phyloP scores from a whole-genome alignment of 2,113 vertebrate species.

The Pao palembangensis region DNA sequence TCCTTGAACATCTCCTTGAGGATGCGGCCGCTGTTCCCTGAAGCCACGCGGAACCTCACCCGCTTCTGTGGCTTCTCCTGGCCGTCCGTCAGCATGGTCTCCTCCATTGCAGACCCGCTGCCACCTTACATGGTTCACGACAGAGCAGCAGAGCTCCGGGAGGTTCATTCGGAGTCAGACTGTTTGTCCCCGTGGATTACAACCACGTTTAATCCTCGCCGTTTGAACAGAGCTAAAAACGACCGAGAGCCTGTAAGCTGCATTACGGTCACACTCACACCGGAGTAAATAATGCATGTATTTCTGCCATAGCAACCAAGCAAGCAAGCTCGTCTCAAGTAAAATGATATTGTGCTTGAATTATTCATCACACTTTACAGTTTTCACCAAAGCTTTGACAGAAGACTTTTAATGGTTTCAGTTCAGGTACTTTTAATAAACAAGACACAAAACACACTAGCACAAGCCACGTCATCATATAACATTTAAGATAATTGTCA shows the following conservation, averaged over 20 bases:
- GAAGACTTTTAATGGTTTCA: slow-evolving; percentile 43
- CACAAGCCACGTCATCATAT: slow-evolving; percentile 1
- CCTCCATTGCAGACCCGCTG: slow-evolving; percentile 66
- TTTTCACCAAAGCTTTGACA: slow-evolving; percentile 64
- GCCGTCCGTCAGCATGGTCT: slow-evolving; percentile 64
- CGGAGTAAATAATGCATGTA: slow-evolving; percentile 88
- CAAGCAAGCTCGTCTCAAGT: slow-evolving; percentile 69
- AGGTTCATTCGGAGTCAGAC: slow-evolving; percentile 38
- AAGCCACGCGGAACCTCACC: slow-evolving; percentile 93
- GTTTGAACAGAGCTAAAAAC: slow-evolving; percentile 61
- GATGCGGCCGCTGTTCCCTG: slow-evolving; percentile 89
- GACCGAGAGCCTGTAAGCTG: slow-evolving; percentile 73
- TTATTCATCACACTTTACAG: slow-evolving; percentile 79
- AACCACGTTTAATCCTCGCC: slow-evolving; percentile 54
- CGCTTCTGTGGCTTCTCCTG: slow-evolving; percentile 79
- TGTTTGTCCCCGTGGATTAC: slow-evolving; percentile 61
- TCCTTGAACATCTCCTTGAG: slow-evolving; percentile 92
- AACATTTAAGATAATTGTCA: too few species aligned
- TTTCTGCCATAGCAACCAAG: slow-evolving; percentile 87
- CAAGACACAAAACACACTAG: slow-evolving; percentile 6
- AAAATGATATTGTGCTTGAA: slow-evolving; percentile 85
- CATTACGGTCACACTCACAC: slow-evolving; percentile 59
- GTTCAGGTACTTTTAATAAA: slow-evolving; percentile 35
- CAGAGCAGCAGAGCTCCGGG: slow-evolving; percentile 29
- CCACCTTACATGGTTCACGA: slow-evolving; percentile 77